Base-by-base conservation (phyloP, 2,888 invertebrate genomes). In the Ennomos quercinarius region DNA sequence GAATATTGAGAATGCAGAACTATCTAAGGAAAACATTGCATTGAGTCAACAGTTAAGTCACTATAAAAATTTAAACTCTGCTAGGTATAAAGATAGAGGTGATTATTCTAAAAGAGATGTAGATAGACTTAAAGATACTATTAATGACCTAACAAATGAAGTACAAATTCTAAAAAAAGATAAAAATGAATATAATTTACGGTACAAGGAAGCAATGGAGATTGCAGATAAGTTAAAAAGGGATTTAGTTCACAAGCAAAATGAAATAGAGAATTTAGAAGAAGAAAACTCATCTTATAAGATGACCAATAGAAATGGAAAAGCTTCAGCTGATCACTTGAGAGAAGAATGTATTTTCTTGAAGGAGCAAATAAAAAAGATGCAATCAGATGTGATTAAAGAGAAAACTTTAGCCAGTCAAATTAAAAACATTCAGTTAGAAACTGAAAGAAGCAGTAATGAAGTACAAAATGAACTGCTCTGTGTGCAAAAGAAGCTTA, bases 371-470 rank as follows among this genome's bases (percentile, higher is more conserved):
- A 82, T 93, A 44, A 90, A 89, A 72, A 85, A 78, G 71, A 81
- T 90, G 77, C 92, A 93, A 74, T 80, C 83, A 52, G 92, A 93
- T 80, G 81, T 91, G 11, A 87, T 93, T 13, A 91, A 87, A 74
- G 91, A 91, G 66, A 93, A 93, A 77, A 90, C 92, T 53, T 70
- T 93, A 59, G 79, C 91, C 56, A 91, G 79, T 74, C 93, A 93
- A 82, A 88, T 86, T 55, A 97, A 96, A 83, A 93, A 95, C 66
- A 89, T 96, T 48, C 96, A 97, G 74, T 94, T 96, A 72, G 96
- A 97, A 90, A 95, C 96, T 5, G 96, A 97, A 82, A 94, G 95
- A 73, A 94, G 95, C 44, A 91, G 96, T 61, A 91, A 93, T 54
- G 96, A 96, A 68, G 91, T 95, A 56, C 96, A 96, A 81, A 93